Percentiles rank a stretch among this genome's conserved stretches.
Evolutionary conservation across 2,888 invertebrate species (phyloP).

Genomic region (Drosophila kuntzei): DNA sequence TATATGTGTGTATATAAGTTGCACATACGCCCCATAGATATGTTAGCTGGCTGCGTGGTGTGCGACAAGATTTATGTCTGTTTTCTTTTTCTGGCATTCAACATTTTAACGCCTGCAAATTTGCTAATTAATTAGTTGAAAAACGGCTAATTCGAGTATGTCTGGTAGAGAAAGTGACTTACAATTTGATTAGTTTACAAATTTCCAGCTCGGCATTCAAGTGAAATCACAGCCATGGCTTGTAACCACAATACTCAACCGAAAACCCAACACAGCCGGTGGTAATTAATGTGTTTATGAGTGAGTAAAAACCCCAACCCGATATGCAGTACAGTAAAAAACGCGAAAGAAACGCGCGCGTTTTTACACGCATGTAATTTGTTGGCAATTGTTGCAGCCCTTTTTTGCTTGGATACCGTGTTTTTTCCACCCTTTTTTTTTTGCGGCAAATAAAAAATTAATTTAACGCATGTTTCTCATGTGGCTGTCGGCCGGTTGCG

Average conservation of each 20-base stretch:
- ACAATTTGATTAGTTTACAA: slow-evolving; percentile 14
- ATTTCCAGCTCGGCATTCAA: slow-evolving; percentile 3
- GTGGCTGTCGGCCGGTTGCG: slow-evolving; percentile 26
- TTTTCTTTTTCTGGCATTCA: slow-evolving; percentile 69
- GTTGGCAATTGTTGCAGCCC: slow-evolving; percentile 70
- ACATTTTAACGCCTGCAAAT: slow-evolving; percentile 79
- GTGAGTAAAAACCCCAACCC: slow-evolving; percentile 13
- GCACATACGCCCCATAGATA: slow-evolving; percentile 59
- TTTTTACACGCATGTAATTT: slow-evolving; percentile 76
- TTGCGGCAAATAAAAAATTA: slow-evolving; percentile 79
- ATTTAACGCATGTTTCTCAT: slow-evolving; percentile 81
- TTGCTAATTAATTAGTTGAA: slow-evolving; percentile 73
- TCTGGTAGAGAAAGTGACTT: slow-evolving; percentile 7
- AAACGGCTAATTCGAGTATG: slow-evolving; percentile 6
- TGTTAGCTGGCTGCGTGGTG: slow-evolving; percentile 56
- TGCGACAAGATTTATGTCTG: slow-evolving; percentile 74
- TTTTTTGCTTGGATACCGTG: slow-evolving; percentile 41
- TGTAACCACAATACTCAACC: slow-evolving; percentile 2
- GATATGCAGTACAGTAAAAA: slow-evolving; percentile 21
- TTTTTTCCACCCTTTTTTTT: slow-evolving; percentile 41
- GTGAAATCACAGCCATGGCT: slow-evolving; percentile 10
- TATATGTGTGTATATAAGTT: slow-evolving; percentile 49
- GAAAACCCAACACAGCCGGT: slow-evolving; percentile 44
- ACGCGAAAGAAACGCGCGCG: slow-evolving; percentile 39
- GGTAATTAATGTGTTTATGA: slow-evolving; percentile 76